Conservation (phyloP, 37 sponge, comb jelly and placozoan species). For the Cliona cf. orientalis region DNA sequence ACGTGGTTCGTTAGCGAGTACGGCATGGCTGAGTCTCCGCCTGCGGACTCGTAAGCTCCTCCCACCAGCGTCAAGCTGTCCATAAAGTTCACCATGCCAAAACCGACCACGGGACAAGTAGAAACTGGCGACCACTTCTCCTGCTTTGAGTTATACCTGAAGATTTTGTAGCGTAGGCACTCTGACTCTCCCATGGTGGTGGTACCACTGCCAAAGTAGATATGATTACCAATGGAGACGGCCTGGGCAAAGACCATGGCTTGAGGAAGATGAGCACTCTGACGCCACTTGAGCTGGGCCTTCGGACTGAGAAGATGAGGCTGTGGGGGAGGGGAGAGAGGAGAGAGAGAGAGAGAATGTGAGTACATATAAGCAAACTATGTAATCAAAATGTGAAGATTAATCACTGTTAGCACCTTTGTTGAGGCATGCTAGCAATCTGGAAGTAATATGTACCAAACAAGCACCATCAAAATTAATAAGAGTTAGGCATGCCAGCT, state of each 20-base stretch:
- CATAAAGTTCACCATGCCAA: conserved; percentile 41
- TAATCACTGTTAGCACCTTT: no score
- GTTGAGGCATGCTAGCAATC: no score
- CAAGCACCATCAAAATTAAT: no score
- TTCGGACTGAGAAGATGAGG: conserved; percentile 46
- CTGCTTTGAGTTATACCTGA: conserved; percentile 4
- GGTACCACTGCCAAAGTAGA: conserved; percentile 64
- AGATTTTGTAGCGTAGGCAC: conserved; percentile 36
- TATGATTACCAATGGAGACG: conserved; percentile 16
- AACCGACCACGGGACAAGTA: conserved; percentile 49
- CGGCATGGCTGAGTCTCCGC: neutral
- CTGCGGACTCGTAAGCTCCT: conserved; percentile 39
- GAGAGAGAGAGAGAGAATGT: neutral
- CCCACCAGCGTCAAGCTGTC: conserved; percentile 46
- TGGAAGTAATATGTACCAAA: no score
- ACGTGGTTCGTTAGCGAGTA: conserved; percentile 39
- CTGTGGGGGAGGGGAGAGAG: conserved; percentile 5
- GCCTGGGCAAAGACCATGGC: conserved; percentile 64
- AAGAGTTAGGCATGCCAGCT: no score
- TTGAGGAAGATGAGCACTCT: conserved; percentile 37
- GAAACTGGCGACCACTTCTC: conserved; percentile 40
- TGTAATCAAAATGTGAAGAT: neutral
- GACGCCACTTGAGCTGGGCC: conserved; percentile 42
- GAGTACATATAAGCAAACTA: neutral
- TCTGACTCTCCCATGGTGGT: conserved; percentile 39